Evolutionary conservation across 2,113 vertebrate genomes (phyloP), one percentile per base, ranked within the genome.

Genomic region (Caloenas nicobarica): DNA sequence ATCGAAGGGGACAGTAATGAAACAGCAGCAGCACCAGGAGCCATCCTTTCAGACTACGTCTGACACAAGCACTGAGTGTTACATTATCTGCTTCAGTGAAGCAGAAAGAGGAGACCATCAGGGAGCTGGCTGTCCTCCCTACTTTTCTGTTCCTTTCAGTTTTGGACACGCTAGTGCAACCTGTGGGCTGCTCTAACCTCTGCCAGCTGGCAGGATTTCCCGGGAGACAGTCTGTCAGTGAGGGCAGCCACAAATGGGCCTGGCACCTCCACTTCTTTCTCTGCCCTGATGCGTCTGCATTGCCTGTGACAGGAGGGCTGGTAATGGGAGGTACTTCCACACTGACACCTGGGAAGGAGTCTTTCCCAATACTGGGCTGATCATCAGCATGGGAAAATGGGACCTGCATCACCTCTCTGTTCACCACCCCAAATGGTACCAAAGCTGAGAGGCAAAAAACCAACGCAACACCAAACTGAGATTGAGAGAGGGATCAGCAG

Each of bases 101-200:
- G 95, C 91, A 83, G 71, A 94, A 93, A 80, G 64, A 69, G 40
- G 44, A 95, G 64, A 74, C 69, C 82, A 74, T 88, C 68, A 83
- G 89, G 82, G 88, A 95, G 87, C 62, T 88, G 95, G 89, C 91
- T 91, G 36, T 17, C 13, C 89, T 93, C 81, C 81, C 74, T 85
- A 7, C 50, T 88, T 92, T 61, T 51, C 74, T 61, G 50, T 48
- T 42, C 54, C 50, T 62, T 64, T 57, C 28, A 3, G n/a, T 9
- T 88, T 53, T 82, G 53, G 70, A 69, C 61, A 46, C 2, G 1
- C 24, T 24, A 15, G 40, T 34, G 65, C 58, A 85, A 89, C 81
- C 84, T 91, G 79, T 88, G 71, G 65, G 44, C 62, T 61, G 61
- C 77, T 68, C 2, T 26, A 54, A 82, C 17, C 56, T 65, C 28